Evolutionary conservation across 1,140 invertebrate species (phyloP).

Genomic region (Drosophila neocordata): DNA sequence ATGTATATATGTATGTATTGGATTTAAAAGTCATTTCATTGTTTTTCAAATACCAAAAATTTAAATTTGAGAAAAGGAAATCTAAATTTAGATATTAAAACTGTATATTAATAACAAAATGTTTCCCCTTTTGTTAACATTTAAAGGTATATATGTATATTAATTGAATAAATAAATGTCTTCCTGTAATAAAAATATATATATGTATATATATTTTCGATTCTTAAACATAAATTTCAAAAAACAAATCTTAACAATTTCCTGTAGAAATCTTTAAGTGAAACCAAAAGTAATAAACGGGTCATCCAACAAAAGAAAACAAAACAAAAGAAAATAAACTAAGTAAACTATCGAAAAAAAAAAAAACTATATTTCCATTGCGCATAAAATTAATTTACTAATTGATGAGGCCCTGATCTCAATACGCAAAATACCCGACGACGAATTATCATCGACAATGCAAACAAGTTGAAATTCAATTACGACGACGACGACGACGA

Average conservation of each 20-base stretch:
- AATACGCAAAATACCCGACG: constrained; percentile 82
- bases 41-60: no score
- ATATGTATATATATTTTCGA: no score
- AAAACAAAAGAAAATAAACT: constrained; percentile 10
- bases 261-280: background rate
- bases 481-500: constrained; percentile 62
- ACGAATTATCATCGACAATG: constrained; percentile 81
- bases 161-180: no score
- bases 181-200: no score
- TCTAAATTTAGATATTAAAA: no score
- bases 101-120: no score
- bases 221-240: background rate
- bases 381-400: constrained; percentile 83
- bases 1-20: background rate
- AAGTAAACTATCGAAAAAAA: constrained; percentile 7
- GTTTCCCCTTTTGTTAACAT: background rate
- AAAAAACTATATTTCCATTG: constrained; percentile 63
- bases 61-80: no score
- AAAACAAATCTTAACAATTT: background rate
- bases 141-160: background rate
- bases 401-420: constrained; percentile 83
- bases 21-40: no score
- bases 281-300: background rate
- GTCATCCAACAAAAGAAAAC: background rate
- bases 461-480: constrained; percentile 82